Evolutionary conservation across 2,888 invertebrate genomes (phyloP).

Genomic region (Coleophora deauratella): DNA sequence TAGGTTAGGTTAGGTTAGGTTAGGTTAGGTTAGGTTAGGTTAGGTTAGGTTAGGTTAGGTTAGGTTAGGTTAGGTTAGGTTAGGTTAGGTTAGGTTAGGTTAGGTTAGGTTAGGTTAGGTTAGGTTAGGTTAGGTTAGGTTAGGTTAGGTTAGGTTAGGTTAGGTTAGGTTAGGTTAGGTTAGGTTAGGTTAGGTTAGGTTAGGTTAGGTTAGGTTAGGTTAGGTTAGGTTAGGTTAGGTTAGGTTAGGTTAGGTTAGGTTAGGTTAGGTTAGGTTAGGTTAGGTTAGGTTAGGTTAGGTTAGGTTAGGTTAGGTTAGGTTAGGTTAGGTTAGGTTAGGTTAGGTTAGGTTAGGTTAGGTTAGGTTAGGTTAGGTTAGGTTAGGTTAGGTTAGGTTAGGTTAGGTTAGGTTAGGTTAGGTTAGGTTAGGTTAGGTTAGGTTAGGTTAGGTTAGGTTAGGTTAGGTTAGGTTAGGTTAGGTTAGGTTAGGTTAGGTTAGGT

Average conservation of each 20-base stretch:
- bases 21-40: constrained; percentile 7
- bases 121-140: constrained; percentile 7
- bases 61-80: constrained; percentile 7
- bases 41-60: constrained; percentile 5
- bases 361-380: constrained; percentile 7
- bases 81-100: constrained; percentile 7
- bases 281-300: constrained; percentile 7
- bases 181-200: constrained; percentile 7
- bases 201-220: constrained; percentile 7
- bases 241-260: constrained; percentile 7
- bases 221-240: constrained; percentile 7
- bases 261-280: constrained; percentile 7
- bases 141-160: constrained; percentile 7
- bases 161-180: constrained; percentile 7
- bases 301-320: constrained; percentile 7
- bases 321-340: constrained; percentile 7
- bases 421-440: constrained; percentile 3
- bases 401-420: constrained; percentile 5
- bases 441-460: constrained; percentile 5
- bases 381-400: constrained; percentile 6
- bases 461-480: constrained; percentile 5
- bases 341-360: constrained; percentile 7
- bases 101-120: constrained; percentile 7
- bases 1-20: constrained; percentile 7
- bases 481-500: constrained; percentile 5